A percentile compares a stretch with the other conserved stretches of the same genome.
phyloP scores from a whole-genome alignment of 2,797 vertebrate genomes.

The Eospalax fontanierii region DNA sequence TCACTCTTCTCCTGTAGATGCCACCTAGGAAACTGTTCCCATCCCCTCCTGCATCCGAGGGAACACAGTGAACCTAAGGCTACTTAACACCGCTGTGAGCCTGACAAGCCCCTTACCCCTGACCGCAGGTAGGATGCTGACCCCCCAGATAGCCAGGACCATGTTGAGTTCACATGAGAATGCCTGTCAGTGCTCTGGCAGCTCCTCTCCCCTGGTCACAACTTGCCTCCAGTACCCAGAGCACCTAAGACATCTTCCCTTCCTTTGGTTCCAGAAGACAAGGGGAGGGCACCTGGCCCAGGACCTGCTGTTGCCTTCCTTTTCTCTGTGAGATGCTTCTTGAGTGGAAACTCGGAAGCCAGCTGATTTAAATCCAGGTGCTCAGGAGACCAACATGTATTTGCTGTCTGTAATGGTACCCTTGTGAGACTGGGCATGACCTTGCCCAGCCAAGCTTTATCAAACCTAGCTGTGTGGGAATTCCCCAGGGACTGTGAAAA shows the following conservation, averaged over 20 bases:
- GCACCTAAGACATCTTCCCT: neutral
- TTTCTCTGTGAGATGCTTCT: neutral
- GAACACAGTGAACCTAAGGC: neutral
- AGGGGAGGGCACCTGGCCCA: neutral
- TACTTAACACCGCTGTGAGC: neutral
- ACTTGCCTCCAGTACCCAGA: neutral
- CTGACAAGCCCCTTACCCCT: neutral
- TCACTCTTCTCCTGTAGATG: neutral
- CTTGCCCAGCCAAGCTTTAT: neutral
- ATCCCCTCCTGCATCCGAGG: fast-evolving
- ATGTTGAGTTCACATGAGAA: too few species aligned
- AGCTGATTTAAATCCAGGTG: neutral
- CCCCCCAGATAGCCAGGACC: neutral
- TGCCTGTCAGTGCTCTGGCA: neutral
- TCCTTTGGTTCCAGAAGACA: neutral
- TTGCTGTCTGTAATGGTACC: neutral
- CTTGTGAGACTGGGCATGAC: neutral
- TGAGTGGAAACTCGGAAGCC: neutral
- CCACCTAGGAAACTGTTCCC: neutral
- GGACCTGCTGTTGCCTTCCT: neutral
- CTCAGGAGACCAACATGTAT: fast-evolving
- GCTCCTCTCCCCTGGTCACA: neutral
- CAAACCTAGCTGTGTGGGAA: too few species aligned
- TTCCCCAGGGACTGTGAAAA: neutral
- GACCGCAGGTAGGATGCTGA: neutral